These are phyloP conservation scores for Xiphorhynchus elegans DNA, from an alignment of 2,113 vertebrate genomes.

Conservation along the genomic window DNA sequence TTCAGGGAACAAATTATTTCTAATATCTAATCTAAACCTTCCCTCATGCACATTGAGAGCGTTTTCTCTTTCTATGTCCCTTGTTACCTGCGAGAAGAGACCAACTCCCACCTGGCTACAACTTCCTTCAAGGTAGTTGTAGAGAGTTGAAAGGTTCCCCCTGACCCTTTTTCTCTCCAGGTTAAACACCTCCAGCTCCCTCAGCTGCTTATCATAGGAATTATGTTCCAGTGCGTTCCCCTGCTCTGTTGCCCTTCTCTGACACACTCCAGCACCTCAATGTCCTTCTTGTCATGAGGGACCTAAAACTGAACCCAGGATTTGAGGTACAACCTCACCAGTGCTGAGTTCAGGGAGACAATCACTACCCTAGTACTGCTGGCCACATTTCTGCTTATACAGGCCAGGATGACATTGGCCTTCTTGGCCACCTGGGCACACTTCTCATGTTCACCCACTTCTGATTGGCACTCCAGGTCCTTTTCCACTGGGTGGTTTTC, in stretches of 20 bases:
- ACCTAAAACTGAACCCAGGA: not conserved
- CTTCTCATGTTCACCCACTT: not conserved
- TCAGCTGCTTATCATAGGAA: not conserved
- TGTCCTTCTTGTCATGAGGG: not conserved
- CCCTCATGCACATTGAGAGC: not conserved
- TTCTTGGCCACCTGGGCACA: not conserved
- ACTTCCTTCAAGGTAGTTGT: not conserved
- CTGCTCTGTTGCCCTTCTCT: not conserved
- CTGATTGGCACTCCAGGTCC: not conserved
- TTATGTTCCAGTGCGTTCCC: not conserved
- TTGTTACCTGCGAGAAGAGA: not conserved
- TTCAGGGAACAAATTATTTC: not conserved
- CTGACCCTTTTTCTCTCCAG: not conserved
- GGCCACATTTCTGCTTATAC: not conserved
- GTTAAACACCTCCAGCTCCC: not conserved
- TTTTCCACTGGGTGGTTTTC: not conserved
- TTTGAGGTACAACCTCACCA: not conserved
- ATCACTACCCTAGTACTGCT: not conserved
- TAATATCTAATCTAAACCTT: not conserved
- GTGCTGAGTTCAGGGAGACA: not conserved
- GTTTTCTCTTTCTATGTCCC: not conserved
- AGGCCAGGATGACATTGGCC: not conserved
- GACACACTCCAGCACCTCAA: not conserved
- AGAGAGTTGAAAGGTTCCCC: not conserved
- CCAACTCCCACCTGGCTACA: not conserved